Conservation (phyloP, 2,113 vertebrate species). For the Perccottus glenii region DNA sequence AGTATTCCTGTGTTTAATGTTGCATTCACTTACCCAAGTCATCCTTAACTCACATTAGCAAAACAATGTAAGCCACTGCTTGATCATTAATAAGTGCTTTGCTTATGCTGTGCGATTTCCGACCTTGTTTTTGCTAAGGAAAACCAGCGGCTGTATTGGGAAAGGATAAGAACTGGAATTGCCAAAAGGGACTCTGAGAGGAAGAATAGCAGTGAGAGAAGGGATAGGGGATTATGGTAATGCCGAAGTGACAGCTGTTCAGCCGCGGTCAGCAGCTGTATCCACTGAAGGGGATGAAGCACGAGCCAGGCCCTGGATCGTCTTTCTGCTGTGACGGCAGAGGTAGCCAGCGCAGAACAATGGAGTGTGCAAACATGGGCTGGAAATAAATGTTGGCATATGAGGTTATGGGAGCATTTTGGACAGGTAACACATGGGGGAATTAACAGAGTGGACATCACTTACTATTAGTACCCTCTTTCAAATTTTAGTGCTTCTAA, state of each 20-base stretch:
- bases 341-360: slow-evolving; percentile 40
- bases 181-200: slow-evolving; percentile 6
- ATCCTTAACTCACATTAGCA: slow-evolving; percentile 54
- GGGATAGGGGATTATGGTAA: slow-evolving; percentile 66
- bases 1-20: slow-evolving; percentile 61
- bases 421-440: not conserved
- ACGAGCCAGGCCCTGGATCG: slow-evolving; percentile 52
- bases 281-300: slow-evolving; percentile 63
- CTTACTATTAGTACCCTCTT: too few relatives aligned
- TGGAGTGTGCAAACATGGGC: slow-evolving; percentile 20
- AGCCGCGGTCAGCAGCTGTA: slow-evolving; percentile 73
- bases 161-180: slow-evolving; percentile 8
- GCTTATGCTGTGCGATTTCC: slow-evolving; percentile 30
- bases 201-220: too few relatives aligned
- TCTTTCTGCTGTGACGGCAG: slow-evolving; percentile 45
- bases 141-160: slow-evolving; percentile 3
- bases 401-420: not conserved
- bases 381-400: slow-evolving; percentile 7
- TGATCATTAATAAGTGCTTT: slow-evolving; percentile 33
- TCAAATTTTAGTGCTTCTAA: too few relatives aligned
- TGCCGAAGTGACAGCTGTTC: slow-evolving; percentile 74
- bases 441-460: too few relatives aligned
- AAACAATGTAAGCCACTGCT: slow-evolving; percentile 45
- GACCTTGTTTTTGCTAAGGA: slow-evolving; percentile 10
- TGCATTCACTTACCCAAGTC: slow-evolving; percentile 45